Conservation (phyloP, 2,113 vertebrate species). For the Alectura lathami region DNA sequence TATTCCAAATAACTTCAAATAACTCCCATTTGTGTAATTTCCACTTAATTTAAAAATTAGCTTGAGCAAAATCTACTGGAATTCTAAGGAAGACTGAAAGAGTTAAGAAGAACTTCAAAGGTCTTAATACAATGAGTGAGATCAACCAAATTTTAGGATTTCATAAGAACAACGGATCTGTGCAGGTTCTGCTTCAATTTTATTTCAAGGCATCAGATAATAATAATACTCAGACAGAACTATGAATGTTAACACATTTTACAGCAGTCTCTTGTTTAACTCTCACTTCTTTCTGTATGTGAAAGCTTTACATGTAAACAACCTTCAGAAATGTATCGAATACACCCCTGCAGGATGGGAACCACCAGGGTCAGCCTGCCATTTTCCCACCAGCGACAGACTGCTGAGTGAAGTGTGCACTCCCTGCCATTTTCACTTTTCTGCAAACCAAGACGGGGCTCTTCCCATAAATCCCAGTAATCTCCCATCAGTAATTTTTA, state of each 20-base stretch:
- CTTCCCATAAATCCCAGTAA: background rate
- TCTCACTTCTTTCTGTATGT: background rate
- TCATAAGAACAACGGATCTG: background rate
- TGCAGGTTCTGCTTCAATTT: background rate
- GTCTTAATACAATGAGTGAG: background rate
- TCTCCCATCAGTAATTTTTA: background rate
- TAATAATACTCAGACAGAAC: background rate
- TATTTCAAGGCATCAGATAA: background rate
- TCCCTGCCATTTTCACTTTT: background rate
- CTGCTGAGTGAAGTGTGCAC: background rate
- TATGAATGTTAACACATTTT: background rate
- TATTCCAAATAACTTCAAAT: constrained; percentile 10
- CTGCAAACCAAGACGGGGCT: background rate
- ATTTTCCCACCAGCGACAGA: background rate
- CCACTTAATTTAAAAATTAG: constrained; percentile 39
- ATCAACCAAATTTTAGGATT: background rate
- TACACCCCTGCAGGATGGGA: rapidly evolving
- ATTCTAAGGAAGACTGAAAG: background rate
- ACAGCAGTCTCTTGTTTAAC: background rate
- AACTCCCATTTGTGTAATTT: constrained; percentile 27
- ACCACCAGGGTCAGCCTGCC: background rate
- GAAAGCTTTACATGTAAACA: background rate
- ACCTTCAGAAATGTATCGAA: background rate
- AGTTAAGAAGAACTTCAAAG: background rate
- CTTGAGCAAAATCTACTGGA: background rate